A percentile compares a stretch with the other conserved stretches of the same genome.
These are phyloP conservation scores for Heterodera carotae DNA, from an alignment of 1,140 invertebrate species.

Conservation along the genomic window DNA sequence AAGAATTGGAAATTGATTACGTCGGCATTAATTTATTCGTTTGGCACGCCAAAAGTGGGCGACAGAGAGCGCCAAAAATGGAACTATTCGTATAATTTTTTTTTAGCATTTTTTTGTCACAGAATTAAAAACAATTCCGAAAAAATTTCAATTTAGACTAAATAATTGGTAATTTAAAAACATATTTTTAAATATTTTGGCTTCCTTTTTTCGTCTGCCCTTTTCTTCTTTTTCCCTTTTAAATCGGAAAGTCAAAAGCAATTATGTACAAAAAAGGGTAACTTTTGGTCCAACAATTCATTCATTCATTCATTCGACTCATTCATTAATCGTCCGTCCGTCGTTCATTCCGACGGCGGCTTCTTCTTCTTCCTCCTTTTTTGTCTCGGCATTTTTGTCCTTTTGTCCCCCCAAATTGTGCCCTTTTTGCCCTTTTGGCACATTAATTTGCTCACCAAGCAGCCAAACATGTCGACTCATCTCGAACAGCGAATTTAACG, in stretches of 20 bases:
- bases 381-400: slow-evolving; percentile 4
- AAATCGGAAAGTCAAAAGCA: slow-evolving; percentile 10
- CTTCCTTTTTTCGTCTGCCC: neutral
- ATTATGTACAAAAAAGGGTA: slow-evolving; percentile 5
- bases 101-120: too few species aligned
- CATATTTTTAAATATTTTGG: too few species aligned
- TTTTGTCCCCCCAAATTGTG: slow-evolving; percentile 10
- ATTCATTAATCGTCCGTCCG: neutral
- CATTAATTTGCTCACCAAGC: slow-evolving; percentile 46
- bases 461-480: slow-evolving; percentile 64
- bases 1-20: neutral
- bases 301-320: slow-evolving; percentile 18
- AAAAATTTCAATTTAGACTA: too few species aligned
- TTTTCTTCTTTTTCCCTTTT: slow-evolving; percentile 19
- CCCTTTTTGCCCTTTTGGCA: slow-evolving; percentile 7
- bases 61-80: neutral
- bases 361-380: neutral
- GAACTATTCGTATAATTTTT: neutral
- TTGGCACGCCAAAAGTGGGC: neutral
- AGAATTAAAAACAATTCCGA: neutral
- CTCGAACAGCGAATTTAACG: slow-evolving; percentile 63
- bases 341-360: slow-evolving; percentile 3
- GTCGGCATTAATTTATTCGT: neutral
- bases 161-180: too few species aligned
- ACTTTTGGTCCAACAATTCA: too few species aligned